These are phyloP conservation scores for Lutraria rhynchaena DNA, from an alignment of 1,140 invertebrate species.

Conservation along the genomic window DNA sequence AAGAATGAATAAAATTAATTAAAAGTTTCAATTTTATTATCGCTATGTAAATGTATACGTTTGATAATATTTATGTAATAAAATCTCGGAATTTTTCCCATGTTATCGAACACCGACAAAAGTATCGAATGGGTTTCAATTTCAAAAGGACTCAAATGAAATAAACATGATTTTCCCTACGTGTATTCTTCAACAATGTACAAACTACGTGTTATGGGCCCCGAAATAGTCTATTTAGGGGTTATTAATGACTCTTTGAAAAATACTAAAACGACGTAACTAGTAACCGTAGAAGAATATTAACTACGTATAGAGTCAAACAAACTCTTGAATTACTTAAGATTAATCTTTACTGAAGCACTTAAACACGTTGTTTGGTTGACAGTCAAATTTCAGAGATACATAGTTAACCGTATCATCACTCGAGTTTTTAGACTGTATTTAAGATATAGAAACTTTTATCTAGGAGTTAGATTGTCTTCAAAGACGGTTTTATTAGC, in stretches of 20 bases:
- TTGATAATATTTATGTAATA: conserved; percentile 3
- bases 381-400: conserved; percentile 33
- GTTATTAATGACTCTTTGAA: conserved; percentile 35
- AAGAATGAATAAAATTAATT: no score
- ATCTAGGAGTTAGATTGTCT: conserved; percentile 39
- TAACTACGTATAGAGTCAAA: conserved; percentile 10
- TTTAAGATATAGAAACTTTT: conserved; percentile 12
- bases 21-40: not conserved
- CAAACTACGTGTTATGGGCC: conserved; percentile 17
- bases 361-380: not conserved
- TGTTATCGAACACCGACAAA: conserved; percentile 17
- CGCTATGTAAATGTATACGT: not conserved
- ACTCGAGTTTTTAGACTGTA: not conserved
- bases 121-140: not conserved
- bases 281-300: conserved; percentile 12
- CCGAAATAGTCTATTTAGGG: conserved; percentile 28
- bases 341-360: conserved; percentile 29
- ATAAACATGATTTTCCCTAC: conserved; percentile 5
- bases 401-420: conserved; percentile 32
- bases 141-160: conserved; percentile 28
- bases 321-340: conserved; percentile 35
- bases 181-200: conserved; percentile 10
- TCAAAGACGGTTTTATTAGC: conserved; percentile 47
- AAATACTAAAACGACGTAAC: conserved; percentile 3
- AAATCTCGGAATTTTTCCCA: not conserved